Percentiles rank a stretch among this genome's conserved stretches.
These are phyloP conservation scores for Hucho hucho DNA, from an alignment of 2,113 vertebrate genomes.

Conservation along the genomic window DNA sequence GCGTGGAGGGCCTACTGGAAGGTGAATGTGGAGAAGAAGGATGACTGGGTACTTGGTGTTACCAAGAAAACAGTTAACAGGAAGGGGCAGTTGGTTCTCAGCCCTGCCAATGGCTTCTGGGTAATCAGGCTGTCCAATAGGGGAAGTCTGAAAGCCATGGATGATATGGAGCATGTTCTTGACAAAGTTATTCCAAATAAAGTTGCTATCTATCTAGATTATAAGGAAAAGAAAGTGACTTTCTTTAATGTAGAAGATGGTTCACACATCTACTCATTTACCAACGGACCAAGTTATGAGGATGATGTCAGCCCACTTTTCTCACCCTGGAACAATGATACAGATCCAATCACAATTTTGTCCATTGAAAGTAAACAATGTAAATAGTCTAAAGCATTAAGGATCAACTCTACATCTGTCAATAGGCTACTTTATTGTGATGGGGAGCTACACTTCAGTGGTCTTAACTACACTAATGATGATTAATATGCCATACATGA, in stretches of 20 bases:
- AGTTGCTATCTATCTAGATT: neutral
- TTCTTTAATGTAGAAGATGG: neutral
- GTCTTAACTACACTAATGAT: too few species aligned
- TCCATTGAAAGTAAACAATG: neutral
- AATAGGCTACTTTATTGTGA: too few species aligned
- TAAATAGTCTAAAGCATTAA: too few species aligned
- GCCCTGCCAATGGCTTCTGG: constrained; percentile 20
- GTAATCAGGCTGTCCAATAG: constrained; percentile 16
- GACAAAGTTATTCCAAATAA: neutral
- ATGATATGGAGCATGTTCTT: neutral
- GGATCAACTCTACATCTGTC: too few species aligned
- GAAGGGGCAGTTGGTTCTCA: constrained; percentile 5
- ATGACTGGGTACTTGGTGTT: constrained; percentile 27
- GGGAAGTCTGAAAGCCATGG: neutral
- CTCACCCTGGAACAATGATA: neutral
- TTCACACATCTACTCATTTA: neutral
- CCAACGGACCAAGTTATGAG: neutral
- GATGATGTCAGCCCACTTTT: neutral
- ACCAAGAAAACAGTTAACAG: neutral
- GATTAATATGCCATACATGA: too few species aligned
- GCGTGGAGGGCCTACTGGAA: constrained; percentile 7
- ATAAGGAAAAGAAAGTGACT: neutral
- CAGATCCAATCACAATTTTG: neutral
- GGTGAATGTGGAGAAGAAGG: constrained; percentile 9
- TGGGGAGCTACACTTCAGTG: too few species aligned